Evolutionary conservation across 2,797 vertebrate genomes (phyloP).

Genomic region (Pelobates cultripes): DNA sequence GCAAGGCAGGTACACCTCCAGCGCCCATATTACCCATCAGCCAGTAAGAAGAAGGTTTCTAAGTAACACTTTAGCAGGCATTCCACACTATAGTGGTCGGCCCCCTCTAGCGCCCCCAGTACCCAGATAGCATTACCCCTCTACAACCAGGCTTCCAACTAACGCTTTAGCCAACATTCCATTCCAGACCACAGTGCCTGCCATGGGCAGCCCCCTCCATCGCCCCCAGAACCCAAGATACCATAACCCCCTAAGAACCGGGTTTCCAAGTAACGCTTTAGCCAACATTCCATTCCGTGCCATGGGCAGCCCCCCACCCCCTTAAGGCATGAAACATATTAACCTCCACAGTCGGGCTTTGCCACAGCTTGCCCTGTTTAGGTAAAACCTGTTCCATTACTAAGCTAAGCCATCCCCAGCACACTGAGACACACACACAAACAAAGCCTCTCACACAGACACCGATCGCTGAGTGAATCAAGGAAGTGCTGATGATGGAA

Average conservation of each 20-base stretch:
- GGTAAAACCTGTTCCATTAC: slow-evolving; percentile 32
- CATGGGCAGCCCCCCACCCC: not conserved
- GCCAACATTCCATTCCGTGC: not conserved
- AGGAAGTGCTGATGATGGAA: slow-evolving; percentile 72
- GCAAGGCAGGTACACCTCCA: too few species aligned
- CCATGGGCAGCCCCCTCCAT: not conserved
- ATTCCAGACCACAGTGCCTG: not conserved
- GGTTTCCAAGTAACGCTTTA: not conserved
- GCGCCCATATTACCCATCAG: too few species aligned
- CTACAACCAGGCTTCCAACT: too few species aligned
- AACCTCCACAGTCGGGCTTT: slow-evolving; percentile 33
- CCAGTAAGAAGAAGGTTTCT: too few species aligned
- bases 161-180: too few species aligned
- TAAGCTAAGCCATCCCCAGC: not conserved
- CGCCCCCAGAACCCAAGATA: too few species aligned
- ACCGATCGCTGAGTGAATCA: slow-evolving; percentile 55
- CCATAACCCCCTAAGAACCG: not conserved
- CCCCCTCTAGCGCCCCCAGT: too few species aligned
- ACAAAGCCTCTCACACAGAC: not conserved
- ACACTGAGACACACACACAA: not conserved
- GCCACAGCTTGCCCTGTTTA: slow-evolving; percentile 57
- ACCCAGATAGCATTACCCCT: too few species aligned
- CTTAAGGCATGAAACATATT: not conserved
- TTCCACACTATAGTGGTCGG: too few species aligned
- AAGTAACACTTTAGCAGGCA: too few species aligned